These are phyloP conservation scores for Antechinus flavipes DNA, from an alignment of 2,113 vertebrate genomes.

Conservation along the genomic window DNA sequence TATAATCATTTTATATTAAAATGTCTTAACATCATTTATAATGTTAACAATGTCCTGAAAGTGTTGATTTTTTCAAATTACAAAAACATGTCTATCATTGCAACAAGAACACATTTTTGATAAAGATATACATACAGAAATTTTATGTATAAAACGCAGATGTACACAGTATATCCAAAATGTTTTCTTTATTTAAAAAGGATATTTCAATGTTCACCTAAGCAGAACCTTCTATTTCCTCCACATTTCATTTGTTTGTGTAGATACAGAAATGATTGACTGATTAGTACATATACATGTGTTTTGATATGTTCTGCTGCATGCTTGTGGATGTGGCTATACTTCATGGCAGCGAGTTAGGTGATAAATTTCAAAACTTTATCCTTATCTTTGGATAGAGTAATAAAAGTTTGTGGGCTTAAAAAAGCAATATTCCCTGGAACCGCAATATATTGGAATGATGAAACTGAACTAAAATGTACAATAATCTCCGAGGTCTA, in stretches of 20 bases:
- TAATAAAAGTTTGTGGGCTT: conserved; percentile 80
- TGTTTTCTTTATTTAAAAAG: conserved; percentile 29
- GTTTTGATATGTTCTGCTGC: background rate
- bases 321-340: background rate
- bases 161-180: background rate
- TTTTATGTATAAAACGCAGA: conserved; percentile 24
- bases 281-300: background rate
- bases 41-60: conserved; percentile 26
- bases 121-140: conserved; percentile 13
- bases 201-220: conserved; percentile 21
- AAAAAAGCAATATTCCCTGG: conserved; percentile 79
- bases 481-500: conserved; percentile 75
- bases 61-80: background rate
- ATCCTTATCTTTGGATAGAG: conserved; percentile 75
- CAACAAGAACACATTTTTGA: background rate
- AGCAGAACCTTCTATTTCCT: conserved; percentile 13
- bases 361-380: conserved; percentile 77
- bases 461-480: conserved; percentile 75
- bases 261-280: conserved; percentile 54
- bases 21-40: conserved; percentile 16
- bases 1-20: conserved; percentile 38
- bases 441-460: conserved; percentile 72
- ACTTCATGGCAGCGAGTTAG: conserved; percentile 63
- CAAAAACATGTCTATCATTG: conserved; percentile 44
- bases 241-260: background rate